A percentile compares a stretch with the other conserved stretches of the same genome.
phyloP scores from a whole-genome alignment of 2,797 vertebrate genomes.

The Halcyon chelicuti region DNA sequence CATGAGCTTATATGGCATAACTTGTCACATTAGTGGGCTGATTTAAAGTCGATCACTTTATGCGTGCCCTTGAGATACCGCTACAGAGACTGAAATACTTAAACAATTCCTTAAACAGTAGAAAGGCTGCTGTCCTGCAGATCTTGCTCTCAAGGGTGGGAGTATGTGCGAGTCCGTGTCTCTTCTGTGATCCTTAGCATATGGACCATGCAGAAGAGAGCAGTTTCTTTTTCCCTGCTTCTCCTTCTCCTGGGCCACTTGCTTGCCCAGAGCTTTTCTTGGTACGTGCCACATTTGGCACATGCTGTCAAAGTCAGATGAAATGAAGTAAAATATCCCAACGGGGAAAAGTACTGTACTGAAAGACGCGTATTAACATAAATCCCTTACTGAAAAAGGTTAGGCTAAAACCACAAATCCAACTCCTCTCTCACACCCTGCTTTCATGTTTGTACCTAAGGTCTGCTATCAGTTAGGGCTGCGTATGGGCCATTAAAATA shows the following conservation, averaged over 20 bases:
- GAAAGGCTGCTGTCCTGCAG: neutral
- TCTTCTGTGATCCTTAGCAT: neutral
- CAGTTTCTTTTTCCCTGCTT: neutral
- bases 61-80: neutral
- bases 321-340: neutral
- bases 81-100: neutral
- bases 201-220: neutral
- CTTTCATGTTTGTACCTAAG: neutral
- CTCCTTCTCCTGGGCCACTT: neutral
- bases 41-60: neutral
- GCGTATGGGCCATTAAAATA: neutral
- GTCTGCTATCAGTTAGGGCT: neutral
- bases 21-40: neutral
- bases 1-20: neutral
- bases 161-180: fast-evolving
- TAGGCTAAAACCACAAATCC: neutral
- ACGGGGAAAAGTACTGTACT: neutral
- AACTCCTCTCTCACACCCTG: neutral
- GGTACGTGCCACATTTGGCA: neutral
- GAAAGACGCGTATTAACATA: neutral
- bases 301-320: neutral
- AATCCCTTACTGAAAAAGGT: neutral
- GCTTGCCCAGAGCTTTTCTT: neutral
- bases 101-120: neutral
- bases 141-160: neutral